phyloP scores from a whole-genome alignment of 1,140 invertebrate species.

The Microplitis mediator region DNA sequence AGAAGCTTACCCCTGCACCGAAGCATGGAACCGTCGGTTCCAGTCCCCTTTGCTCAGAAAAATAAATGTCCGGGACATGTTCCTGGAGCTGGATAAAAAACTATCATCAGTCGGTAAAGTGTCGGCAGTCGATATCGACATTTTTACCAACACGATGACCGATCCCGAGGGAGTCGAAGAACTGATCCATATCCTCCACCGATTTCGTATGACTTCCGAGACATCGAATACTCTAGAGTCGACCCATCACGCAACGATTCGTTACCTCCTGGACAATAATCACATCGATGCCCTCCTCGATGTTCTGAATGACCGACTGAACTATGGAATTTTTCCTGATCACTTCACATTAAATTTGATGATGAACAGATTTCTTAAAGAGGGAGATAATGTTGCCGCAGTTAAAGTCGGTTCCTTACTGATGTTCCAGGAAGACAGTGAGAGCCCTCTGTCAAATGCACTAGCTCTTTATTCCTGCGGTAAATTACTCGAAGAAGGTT shows the following conservation, averaged over 20 bases:
- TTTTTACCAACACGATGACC: conserved; percentile 71
- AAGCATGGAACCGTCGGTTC: conserved; percentile 70
- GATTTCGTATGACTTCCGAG: conserved; percentile 72
- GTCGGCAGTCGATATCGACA: conserved; percentile 75
- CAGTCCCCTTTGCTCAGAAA: conserved; percentile 68
- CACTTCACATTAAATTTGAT: conserved; percentile 78
- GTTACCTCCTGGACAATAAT: conserved; percentile 69
- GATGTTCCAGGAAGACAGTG: conserved; percentile 89
- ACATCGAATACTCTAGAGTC: conserved; percentile 75
- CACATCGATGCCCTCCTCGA: conserved; percentile 69
- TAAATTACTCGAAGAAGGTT: conserved; percentile 72
- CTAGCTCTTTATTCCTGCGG: conserved; percentile 78
- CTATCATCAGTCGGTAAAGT: conserved; percentile 62
- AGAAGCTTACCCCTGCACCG: conserved; percentile 70
- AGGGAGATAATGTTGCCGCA: conserved; percentile 73
- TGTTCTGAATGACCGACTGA: conserved; percentile 79
- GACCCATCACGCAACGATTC: conserved; percentile 79
- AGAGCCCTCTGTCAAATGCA: conserved; percentile 72
- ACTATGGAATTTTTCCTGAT: conserved; percentile 91
- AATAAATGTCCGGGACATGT: conserved; percentile 69
- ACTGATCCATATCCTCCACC: conserved; percentile 71
- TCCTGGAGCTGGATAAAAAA: conserved; percentile 68
- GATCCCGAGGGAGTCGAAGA: conserved; percentile 66
- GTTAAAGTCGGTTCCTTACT: conserved; percentile 77
- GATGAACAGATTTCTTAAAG: conserved; percentile 80